A percentile compares a stretch with the other conserved stretches of the same genome.
Conservation (phyloP, 1,140 invertebrate species). For the Leptinotarsa lineolata region DNA sequence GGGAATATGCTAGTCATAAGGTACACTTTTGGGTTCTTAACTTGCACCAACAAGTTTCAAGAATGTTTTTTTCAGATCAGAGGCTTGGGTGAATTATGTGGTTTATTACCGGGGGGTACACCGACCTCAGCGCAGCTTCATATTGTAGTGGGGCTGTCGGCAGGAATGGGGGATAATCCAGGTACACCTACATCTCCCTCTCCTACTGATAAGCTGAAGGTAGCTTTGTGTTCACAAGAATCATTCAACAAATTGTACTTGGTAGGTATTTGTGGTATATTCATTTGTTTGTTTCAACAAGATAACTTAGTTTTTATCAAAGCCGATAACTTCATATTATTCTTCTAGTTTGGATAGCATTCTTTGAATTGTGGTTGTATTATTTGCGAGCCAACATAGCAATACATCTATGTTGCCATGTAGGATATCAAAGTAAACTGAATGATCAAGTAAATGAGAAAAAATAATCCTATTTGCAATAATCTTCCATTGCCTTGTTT, state of each 20-base stretch:
- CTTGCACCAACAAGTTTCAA: background rate
- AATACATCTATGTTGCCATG: no score
- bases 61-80: conserved; percentile 66
- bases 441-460: no score
- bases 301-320: no score
- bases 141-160: conserved; percentile 84
- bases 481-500: no score
- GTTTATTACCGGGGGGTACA: conserved; percentile 84
- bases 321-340: no score
- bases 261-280: conserved; percentile 55
- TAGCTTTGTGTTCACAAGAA: conserved; percentile 87
- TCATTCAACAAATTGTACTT: conserved; percentile 90
- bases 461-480: no score
- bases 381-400: no score
- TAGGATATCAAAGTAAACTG: no score
- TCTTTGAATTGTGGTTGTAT: no score
- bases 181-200: conserved; percentile 62
- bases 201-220: conserved; percentile 84
- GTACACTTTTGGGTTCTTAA: conserved; percentile 57
- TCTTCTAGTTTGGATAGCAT: no score
- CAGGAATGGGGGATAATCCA: conserved; percentile 80
- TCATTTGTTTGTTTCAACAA: no score
- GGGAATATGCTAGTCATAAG: conserved; percentile 93
- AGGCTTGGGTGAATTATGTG: conserved; percentile 86
- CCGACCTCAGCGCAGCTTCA: conserved; percentile 87